phyloP scores from a whole-genome alignment of 1,140 invertebrate species.

The Ylistrum balloti region DNA sequence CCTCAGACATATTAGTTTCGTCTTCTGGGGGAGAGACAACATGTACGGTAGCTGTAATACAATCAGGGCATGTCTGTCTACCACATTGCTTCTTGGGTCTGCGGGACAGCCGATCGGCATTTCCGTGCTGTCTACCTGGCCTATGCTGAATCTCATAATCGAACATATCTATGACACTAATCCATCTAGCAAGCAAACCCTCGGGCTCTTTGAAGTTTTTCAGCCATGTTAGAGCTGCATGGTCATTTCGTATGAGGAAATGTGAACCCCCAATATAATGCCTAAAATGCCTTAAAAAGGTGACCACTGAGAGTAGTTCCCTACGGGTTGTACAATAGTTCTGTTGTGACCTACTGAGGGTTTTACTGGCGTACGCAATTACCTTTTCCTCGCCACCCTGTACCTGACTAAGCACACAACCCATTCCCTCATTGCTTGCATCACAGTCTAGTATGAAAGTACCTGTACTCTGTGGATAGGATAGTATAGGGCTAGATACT shows the following conservation, averaged over 20 bases:
- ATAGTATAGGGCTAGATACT: conserved; percentile 41
- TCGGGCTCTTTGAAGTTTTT: conserved; percentile 50
- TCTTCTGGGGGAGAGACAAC: too few species aligned
- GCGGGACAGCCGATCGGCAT: too few species aligned
- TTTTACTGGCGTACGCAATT: too few species aligned
- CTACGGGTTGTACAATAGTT: conserved; percentile 50
- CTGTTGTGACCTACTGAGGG: background rate
- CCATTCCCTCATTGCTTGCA: conserved; percentile 46
- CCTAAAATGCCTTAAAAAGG: conserved; percentile 52
- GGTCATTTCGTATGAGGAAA: conserved; percentile 45
- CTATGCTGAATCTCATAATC: too few species aligned
- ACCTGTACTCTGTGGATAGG: conserved; percentile 47
- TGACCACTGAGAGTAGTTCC: conserved; percentile 50
- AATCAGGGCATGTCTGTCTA: conserved; percentile 46
- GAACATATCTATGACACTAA: conserved; percentile 57
- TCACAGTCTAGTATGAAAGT: conserved; percentile 56
- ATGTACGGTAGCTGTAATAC: background rate
- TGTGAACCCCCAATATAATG: conserved; percentile 47
- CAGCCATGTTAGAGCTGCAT: conserved; percentile 51
- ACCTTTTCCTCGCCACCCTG: conserved; percentile 6
- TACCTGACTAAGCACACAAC: conserved; percentile 36
- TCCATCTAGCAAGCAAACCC: conserved; percentile 59
- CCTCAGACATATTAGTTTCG: too few species aligned
- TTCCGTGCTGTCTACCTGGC: too few species aligned
- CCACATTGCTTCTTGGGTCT: conserved; percentile 50